Base-by-base conservation (phyloP, 2,113 vertebrate species). In the Daubentonia madagascariensis region DNA sequence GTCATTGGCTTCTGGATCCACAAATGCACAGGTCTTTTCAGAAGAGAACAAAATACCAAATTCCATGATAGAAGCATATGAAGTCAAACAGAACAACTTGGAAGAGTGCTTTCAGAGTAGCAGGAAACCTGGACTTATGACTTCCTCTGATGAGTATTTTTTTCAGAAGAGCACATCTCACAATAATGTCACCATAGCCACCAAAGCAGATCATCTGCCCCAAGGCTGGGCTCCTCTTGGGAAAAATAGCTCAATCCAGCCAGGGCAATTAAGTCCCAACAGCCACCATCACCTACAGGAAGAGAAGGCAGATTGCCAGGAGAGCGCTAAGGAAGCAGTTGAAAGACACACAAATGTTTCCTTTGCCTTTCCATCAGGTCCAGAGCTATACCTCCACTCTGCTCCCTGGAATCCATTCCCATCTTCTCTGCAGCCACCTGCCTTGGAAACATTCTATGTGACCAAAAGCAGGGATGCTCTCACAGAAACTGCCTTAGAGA, bases 391-490 rank as follows among this genome's bases (percentile, higher is more conserved):
- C 80, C 86, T 89, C 8, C 88, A 91, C 22, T 43, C 94, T 68
- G 52, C 65, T 17, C 52, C 96, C 50, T 89, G 96, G 94, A 87
- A 22, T 43, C 85, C 81, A 16, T 57, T 80, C 25, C 76, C 76
- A 4, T 79, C 96, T n/a, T 94, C 97, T 76, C 72, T 97, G 67
- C 92, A 96, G 65, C 92, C 85, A 7, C 95, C 97, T 50, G 81
- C 88, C 72, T 83, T 98, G 86, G 98, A 99, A 45, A 97, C 85
- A 12, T 89, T 97, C 93, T 98, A 95, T 91, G 96, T 98, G 91
- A 98, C 98, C 97, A 98, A 95, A 93, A 98, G 98, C 96, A 98
- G 97, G 79, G 99, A 99, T 76, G 98, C 96, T 61, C 94, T 99
- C 79, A 98, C 98, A 93, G 98, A 99, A 92, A 68, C 98, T n/a